Base-by-base conservation (phyloP, 2,888 invertebrate species). In the Melolontha melolontha region DNA sequence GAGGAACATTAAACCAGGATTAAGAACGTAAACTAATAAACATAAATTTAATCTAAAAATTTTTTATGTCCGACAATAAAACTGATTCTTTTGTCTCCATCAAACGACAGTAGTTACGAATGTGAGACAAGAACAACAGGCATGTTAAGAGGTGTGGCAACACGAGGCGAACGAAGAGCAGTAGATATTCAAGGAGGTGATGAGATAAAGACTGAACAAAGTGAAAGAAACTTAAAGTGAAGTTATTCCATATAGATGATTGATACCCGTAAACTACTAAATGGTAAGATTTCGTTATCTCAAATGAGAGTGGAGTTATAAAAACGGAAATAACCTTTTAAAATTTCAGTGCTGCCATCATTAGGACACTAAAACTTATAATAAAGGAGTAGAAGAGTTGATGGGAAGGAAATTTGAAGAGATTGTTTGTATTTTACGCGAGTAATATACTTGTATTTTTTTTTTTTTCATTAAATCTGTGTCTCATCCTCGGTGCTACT, bases 301-400 rank as follows among this genome's bases (percentile, higher is more conserved):
- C 42, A 54, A 68, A 69, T 62, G 67, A 69, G 68, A 52, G 57
- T 69, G 17, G 71, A 69, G 72, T 71, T 74, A 71, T 77, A 77
- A 76, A 77, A 74, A 66, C 69, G 64, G 68, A 71, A 75, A 76
- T 74, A 74, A 74, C 73, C 75, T 75, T 75, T 75, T 74, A 75
- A 74, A 74, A 74, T 74, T 75, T 75, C 74, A 74, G 73, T 72
- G 75, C 68, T 71, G 70, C 55, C 55, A 70, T 72, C 73, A 71
- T 71, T 69, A 68, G 69, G 70, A 71, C 68, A 73, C 64, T 74
- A 74, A 75, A 74, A 68, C 71, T 71, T 71, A 70, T 72, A 74
- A 72, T 73, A 73, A 74, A 71, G 70, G 68, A 71, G 66, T 22
- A 63, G 62, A 49, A 62, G 59, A 69, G 69, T 42, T 44, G 57